A percentile compares a stretch with the other conserved stretches of the same genome.
Conservation (phyloP, 2,888 invertebrate genomes). For the Osmoderma eremita region DNA sequence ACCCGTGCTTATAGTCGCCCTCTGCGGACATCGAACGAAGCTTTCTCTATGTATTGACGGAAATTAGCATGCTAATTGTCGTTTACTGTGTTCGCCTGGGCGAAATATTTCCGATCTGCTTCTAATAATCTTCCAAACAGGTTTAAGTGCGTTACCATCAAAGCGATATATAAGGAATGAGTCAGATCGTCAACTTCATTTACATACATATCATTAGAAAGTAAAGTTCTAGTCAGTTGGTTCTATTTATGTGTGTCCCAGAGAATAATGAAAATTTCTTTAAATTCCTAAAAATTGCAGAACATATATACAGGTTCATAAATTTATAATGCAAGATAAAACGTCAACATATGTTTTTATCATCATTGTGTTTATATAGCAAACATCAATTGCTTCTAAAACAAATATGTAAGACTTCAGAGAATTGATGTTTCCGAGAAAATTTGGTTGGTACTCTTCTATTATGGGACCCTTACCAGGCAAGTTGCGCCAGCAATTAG, state of each 20-base stretch:
- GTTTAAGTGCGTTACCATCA: not conserved
- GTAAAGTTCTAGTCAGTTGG: slow-evolving; percentile 25
- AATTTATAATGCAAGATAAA: too few species aligned
- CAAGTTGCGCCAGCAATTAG: too few species aligned
- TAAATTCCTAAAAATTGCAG: not conserved
- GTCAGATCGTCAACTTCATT: slow-evolving; percentile 34
- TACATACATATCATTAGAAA: slow-evolving; percentile 40
- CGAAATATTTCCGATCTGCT: slow-evolving; percentile 8
- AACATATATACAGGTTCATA: not conserved
- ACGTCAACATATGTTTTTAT: too few species aligned
- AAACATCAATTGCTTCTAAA: not conserved
- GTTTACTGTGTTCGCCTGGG: slow-evolving; percentile 12
- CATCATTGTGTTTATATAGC: too few species aligned
- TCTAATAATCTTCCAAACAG: too few species aligned
- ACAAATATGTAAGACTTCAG: too few species aligned
- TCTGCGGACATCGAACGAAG: slow-evolving; percentile 20
- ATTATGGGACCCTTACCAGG: too few species aligned
- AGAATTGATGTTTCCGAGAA: too few species aligned
- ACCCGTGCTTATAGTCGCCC: slow-evolving; percentile 24
- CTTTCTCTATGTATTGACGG: slow-evolving; percentile 9
- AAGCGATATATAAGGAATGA: slow-evolving; percentile 28
- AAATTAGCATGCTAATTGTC: slow-evolving; percentile 38
- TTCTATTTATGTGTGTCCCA: slow-evolving; percentile 6
- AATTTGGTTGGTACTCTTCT: too few species aligned
- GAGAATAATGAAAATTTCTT: not conserved